Conservation (phyloP, 2,888 invertebrate genomes). For the Leptinotarsa haldemani region DNA sequence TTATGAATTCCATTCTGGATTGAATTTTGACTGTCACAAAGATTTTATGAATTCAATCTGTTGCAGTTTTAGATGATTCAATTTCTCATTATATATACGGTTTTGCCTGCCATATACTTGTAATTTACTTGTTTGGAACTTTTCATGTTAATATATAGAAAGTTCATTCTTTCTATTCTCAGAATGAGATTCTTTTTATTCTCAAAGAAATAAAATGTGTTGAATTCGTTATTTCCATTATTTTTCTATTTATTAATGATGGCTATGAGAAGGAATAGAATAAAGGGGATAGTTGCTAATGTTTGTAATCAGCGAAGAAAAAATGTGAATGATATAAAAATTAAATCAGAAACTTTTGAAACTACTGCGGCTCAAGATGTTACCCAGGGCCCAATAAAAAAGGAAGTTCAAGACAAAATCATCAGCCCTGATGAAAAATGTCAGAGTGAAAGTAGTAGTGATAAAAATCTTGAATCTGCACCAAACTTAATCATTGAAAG, state of each 20-base stretch:
- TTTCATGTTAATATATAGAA: too few relatives aligned
- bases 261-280: conserved; percentile 4
- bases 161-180: too few relatives aligned
- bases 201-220: neutral
- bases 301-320: conserved; percentile 1
- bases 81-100: too few relatives aligned
- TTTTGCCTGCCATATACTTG: too few relatives aligned
- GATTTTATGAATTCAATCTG: too few relatives aligned
- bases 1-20: too few relatives aligned
- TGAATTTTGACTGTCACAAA: too few relatives aligned
- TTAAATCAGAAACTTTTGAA: neutral
- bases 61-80: too few relatives aligned
- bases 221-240: neutral
- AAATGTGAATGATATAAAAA: neutral
- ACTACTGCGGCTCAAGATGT: neutral
- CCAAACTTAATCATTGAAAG: neutral
- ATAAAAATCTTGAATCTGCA: neutral
- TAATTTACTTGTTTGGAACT: too few relatives aligned
- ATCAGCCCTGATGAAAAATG: neutral
- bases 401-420: neutral
- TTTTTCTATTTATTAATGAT: neutral
- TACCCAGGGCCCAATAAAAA: neutral
- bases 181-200: neutral
- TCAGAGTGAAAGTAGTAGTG: neutral
- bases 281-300: neutral